Evolutionary conservation across 1,140 invertebrate species (phyloP), one percentile per base, ranked within the genome.

Genomic region (Drosophila cardini): DNA sequence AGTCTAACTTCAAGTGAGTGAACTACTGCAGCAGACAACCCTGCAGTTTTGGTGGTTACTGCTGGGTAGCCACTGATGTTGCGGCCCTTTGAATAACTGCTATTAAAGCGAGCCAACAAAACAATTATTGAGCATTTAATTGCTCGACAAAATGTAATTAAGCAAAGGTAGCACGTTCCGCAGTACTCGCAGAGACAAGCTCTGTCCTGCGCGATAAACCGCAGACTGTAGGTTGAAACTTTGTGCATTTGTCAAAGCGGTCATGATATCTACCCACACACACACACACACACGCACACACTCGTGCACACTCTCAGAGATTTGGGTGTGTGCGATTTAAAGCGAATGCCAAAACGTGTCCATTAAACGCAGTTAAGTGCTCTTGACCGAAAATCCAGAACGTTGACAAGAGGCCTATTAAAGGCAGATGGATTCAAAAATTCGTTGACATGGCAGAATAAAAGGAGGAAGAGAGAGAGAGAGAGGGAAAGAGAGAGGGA

Each of bases 121-220:
- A 87, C 83, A 87, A 87, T 87, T 87, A 87, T 87, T 87, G 83
- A 87, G 83, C 84, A 80, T 87, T 87, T 87, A 87, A 87, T 89
- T 87, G 79, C 83, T 89, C 73, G 80, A 89, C 83, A 83, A 78
- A 87, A 89, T 89, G 84, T 89, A 87, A 87, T 87, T 87, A 87
- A 87, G 83, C 77, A 61, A 87, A 89, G 84, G 76, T 84, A 87
- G 80, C 80, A 87, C 84, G 83, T 82, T 50, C 64, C 36, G 60
- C 53, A 43, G 11, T 16, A 52, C 15, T 16, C 30, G 21, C 53
- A 15, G 11, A 46, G 58, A 30, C 48, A 70, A 60, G 43, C 53
- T 30, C 60, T 40, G 42, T 52, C 40, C 55, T 30, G 57, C 50
- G 52, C 46, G 72, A 87, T 83, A 82, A 87, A 79, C 78, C 83